Evolutionary conservation across 2,888 invertebrate species (phyloP), one percentile per base, ranked within the genome.

Genomic region (Stomorhina lunata): DNA sequence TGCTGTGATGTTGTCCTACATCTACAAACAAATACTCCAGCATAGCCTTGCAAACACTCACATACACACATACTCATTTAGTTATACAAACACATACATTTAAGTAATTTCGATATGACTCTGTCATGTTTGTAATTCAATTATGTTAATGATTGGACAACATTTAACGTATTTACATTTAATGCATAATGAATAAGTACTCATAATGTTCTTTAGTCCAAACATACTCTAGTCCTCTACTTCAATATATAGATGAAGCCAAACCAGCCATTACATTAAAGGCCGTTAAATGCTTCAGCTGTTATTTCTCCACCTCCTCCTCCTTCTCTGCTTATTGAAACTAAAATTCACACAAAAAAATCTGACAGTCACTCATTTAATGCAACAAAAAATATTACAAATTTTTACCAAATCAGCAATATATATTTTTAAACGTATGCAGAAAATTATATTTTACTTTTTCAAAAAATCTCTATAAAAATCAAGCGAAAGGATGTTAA

Each of bases 91-190:
- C 22, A 43, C 59, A 66, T 48, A 32, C 27, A 61, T 34, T 27
- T 53, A 59, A 34, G 37, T 34, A 80, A 68, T 32, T 80, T 80
- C 72, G 72, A 73, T 80, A 80, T 61, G 78, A 81, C 66, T 68
- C 73, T 81, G 77, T 83, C 84, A 89, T 89, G 89, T 89, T 89
- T 89, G 89, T 89, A 89, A 89, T 89, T 89, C 90, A 89, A 89
- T 89, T 89, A 89, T 90, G 89, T 89, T 89, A 89, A 89, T 89
- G 90, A 89, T 89, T 89, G 89, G 88, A 90, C 89, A 89, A 89
- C 89, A 89, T 89, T 89, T 89, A 88, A 89, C 89, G 90, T 89
- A 89, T 89, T 89, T 89, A 89, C 89, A 89, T 88, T 89, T 89
- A 89, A 89, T 89, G 89, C 90, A 89, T 89, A 89, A 89, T 89